phyloP scores from a whole-genome alignment of 1,140 invertebrate genomes.

The Bathynomus jamesi region DNA sequence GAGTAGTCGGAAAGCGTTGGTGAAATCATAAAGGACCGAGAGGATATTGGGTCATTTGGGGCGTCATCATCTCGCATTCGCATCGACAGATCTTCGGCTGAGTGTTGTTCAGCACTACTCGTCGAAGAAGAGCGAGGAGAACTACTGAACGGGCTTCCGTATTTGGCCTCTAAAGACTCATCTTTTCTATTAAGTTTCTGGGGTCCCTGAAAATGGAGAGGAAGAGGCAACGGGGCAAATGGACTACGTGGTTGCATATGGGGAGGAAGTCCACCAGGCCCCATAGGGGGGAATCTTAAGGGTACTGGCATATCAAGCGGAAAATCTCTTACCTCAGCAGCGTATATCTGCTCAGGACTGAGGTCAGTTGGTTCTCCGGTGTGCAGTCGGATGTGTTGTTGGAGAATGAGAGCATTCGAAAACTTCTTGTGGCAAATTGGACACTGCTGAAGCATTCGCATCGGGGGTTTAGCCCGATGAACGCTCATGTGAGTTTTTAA shows the following conservation, averaged over 20 bases:
- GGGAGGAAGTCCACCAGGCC: constrained; percentile 24
- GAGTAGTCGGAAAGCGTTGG: constrained; percentile 34
- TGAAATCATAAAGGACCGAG: constrained; percentile 21
- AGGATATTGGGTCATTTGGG: constrained; percentile 46
- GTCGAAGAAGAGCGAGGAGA: constrained; percentile 36
- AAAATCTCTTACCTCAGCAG: constrained; percentile 70
- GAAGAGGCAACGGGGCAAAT: constrained; percentile 25
- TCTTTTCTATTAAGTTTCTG: constrained; percentile 22
- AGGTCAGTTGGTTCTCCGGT: constrained; percentile 81
- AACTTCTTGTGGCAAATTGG: constrained; percentile 98
- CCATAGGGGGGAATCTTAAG: constrained; percentile 43
- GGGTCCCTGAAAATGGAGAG: constrained; percentile 20
- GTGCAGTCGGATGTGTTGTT: constrained; percentile 87
- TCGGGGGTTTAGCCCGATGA: constrained; percentile 85
- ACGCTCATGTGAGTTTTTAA: constrained; percentile 99
- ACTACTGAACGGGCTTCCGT: constrained; percentile 26
- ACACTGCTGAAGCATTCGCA: constrained; percentile 89
- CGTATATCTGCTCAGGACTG: constrained; percentile 77
- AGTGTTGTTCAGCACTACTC: constrained; percentile 40
- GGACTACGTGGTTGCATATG: constrained; percentile 26
- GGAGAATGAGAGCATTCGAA: constrained; percentile 86
- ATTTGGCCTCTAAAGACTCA: constrained; percentile 10
- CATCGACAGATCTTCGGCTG: constrained; percentile 51
- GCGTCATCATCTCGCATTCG: constrained; percentile 49
- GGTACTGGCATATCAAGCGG: constrained; percentile 45